Evolutionary conservation across 2,888 invertebrate species (phyloP).

Genomic region (Apoda limacodes): DNA sequence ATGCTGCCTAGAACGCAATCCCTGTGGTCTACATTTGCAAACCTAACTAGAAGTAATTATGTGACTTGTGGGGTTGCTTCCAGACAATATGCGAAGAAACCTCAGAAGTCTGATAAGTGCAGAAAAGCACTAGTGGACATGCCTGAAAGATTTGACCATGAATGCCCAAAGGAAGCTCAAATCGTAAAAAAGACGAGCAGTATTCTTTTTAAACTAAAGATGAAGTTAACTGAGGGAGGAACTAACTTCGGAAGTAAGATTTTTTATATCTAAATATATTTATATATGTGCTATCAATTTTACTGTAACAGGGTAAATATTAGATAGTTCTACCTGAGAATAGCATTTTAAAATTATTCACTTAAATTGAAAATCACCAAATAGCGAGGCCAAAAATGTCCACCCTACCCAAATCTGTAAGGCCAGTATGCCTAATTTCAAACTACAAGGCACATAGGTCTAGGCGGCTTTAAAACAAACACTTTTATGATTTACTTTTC

Average conservation of each 20-base stretch:
- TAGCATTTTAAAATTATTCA: not conserved
- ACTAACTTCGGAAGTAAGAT: constrained; percentile 58
- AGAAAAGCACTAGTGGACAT: constrained; percentile 43
- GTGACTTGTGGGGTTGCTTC: constrained; percentile 16
- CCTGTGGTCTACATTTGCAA: constrained; percentile 24
- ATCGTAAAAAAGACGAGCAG: constrained; percentile 34
- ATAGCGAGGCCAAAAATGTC: no score
- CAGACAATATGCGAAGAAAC: constrained; percentile 32
- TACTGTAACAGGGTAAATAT: no score
- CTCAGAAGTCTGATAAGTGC: constrained; percentile 30
- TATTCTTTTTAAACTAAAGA: constrained; percentile 47
- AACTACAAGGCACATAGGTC: no score
- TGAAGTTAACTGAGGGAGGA: constrained; percentile 50
- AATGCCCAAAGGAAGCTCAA: constrained; percentile 36
- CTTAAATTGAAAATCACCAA: not conserved
- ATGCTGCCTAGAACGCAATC: constrained; percentile 24
- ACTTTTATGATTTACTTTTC: no score
- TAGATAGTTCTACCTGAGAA: no score
- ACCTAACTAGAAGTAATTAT: constrained; percentile 15
- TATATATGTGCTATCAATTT: no score
- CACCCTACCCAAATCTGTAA: no score
- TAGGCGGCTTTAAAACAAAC: no score
- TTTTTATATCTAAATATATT: not conserved
- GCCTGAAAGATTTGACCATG: constrained; percentile 31
- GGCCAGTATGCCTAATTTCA: no score